Percentiles rank a stretch among this genome's conserved stretches.
Conservation (phyloP, 23 tunicate genomes). For the Clavelina lepadiformis region DNA sequence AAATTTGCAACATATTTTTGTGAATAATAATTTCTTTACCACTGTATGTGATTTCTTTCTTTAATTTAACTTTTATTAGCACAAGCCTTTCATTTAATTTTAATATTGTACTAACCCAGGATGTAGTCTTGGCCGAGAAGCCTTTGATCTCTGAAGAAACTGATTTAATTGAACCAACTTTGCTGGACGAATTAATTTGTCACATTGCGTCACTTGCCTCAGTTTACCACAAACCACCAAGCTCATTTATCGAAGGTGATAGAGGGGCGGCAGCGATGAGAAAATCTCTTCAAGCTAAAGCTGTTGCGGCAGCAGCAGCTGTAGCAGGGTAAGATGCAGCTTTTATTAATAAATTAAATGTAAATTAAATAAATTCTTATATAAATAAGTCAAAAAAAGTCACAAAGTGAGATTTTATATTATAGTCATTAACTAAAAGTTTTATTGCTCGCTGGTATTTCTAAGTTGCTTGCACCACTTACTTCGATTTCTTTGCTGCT, state of each 20-base stretch:
- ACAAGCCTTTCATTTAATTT: background rate
- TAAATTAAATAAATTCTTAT: no score
- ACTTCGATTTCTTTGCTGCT: background rate
- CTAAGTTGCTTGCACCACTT: no score
- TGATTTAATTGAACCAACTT: conserved; percentile 95
- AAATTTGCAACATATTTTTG: no score
- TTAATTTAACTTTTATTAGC: no score
- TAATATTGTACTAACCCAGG: no score
- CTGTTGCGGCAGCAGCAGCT: conserved; percentile 7
- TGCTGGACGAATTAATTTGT: conserved; percentile 93
- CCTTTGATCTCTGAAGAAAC: conserved; percentile 96
- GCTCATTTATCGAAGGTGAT: conserved; percentile 90
- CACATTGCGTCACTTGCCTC: conserved; percentile 97
- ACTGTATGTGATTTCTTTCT: no score
- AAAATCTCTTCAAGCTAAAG: conserved; percentile 51
- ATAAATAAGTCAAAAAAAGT: no score
- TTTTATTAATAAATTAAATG: no score
- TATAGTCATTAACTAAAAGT: no score
- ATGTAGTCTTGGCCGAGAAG: conserved; percentile 97
- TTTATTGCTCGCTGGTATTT: no score
- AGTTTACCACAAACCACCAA: conserved; percentile 98
- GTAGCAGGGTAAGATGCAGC: conserved; percentile 8
- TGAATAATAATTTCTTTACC: no score
- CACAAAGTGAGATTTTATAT: no score
- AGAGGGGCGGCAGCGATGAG: conserved; percentile 85